A percentile compares a stretch with the other conserved stretches of the same genome.
Conservation (phyloP, 2,113 vertebrate species). For the Epinephelus cyanopodus region DNA sequence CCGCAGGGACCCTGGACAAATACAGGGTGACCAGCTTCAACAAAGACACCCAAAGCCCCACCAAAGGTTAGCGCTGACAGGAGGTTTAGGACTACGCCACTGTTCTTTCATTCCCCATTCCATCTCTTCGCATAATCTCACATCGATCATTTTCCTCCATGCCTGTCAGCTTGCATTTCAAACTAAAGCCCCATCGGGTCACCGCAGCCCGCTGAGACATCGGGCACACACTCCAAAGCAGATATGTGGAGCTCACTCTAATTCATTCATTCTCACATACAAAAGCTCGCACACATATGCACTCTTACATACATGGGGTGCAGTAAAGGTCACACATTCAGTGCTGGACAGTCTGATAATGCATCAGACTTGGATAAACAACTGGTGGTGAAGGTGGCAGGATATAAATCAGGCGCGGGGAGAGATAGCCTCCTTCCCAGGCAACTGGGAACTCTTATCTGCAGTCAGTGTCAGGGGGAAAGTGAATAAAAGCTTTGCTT, state of each 20-base stretch:
- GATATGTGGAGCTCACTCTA: not conserved
- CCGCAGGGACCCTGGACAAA: slow-evolving; percentile 60
- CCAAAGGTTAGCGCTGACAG: slow-evolving; percentile 77
- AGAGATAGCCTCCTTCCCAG: slow-evolving; percentile 46
- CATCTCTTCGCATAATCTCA: slow-evolving; percentile 65
- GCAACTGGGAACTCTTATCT: slow-evolving; percentile 70
- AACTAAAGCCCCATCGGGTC: slow-evolving; percentile 55
- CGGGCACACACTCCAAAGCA: not conserved
- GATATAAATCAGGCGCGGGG: slow-evolving; percentile 73
- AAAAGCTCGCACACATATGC: not conserved
- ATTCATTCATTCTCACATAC: slow-evolving; percentile 14
- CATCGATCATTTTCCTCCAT: slow-evolving; percentile 71
- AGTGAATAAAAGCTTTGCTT: slow-evolving; percentile 53
- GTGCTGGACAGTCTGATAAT: slow-evolving; percentile 62
- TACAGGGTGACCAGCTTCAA: slow-evolving; percentile 47
- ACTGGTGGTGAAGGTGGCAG: slow-evolving; percentile 54
- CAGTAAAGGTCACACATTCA: slow-evolving; percentile 76
- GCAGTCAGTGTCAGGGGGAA: slow-evolving; percentile 54
- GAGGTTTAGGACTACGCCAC: slow-evolving; percentile 52
- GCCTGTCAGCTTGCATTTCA: slow-evolving; percentile 62
- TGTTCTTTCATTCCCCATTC: slow-evolving; percentile 42
- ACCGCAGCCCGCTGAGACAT: slow-evolving; percentile 22
- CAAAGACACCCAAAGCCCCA: slow-evolving; percentile 62
- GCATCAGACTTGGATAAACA: slow-evolving; percentile 71
- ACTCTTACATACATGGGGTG: slow-evolving; percentile 56